Base-by-base conservation (phyloP, 2,888 invertebrate genomes). In the Drosophila affinis region DNA sequence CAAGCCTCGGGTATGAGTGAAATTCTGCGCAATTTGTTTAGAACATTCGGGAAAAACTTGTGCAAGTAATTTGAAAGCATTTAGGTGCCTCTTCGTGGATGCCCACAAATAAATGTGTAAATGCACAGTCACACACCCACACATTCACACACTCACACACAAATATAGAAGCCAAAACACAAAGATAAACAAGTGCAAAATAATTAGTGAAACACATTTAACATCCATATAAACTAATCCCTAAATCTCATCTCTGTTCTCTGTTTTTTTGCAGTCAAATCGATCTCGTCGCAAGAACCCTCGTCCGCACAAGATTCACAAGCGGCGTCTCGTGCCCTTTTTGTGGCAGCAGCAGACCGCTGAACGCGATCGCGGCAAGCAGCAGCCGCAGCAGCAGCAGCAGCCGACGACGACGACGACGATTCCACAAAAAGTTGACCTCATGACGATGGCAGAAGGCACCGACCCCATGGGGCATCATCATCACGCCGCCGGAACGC, bases 361-460 rank as follows among this genome's bases (percentile, higher is more conserved):
- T 9, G 29, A 29, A 29, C 29, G 29, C 29, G 29, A 29, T 29
- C 29, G 29, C 29, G 29, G 29, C 29, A 29, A 29, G 57, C 24
- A 12, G 47, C 34, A 44, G 17, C 14, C 10, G 29, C 29, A 24
- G 21, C 48, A 58, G 48, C 45, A 64, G 72, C 53, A 68, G 69
- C 29, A 52, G 87, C 77, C 63, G 64, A 68, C 59, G 67, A 29
- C 27, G 27, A 27, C 27, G 55, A 63, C 70, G 59, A 72, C 73
- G 75, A 39, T 14, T 39, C 49, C 67, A 79, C 82, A 90, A 87
- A 91, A 91, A 83, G 76, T 89, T 90, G 91, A 92, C 92, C 94
- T 93, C 92, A 95, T 95, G 95, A 95, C 95, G 93, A 95, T 95
- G 95, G 95, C 95, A 93, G 94, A 94, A 93, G 94, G 94, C 92